Conservation (phyloP, 1,140 invertebrate species). For the Drosophila ambigua region DNA sequence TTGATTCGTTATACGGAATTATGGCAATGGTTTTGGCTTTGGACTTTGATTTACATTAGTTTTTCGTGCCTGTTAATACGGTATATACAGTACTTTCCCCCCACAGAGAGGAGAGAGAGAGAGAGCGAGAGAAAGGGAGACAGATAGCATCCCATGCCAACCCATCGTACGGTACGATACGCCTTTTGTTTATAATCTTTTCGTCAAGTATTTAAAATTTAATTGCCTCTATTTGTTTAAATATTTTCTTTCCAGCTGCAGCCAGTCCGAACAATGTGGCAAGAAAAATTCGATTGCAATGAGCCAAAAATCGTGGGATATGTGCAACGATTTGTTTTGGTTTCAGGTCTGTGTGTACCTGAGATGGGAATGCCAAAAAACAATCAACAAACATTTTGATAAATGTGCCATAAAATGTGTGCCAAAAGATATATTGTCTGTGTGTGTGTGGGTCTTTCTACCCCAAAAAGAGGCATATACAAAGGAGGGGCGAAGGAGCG, state of each 20-base stretch:
- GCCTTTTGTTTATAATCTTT: constrained; percentile 32
- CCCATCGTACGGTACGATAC: no score
- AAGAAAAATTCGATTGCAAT: constrained; percentile 1
- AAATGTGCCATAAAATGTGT: constrained; percentile 1
- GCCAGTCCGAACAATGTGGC: constrained; percentile 20
- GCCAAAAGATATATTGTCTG: no score
- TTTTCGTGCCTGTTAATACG: background rate
- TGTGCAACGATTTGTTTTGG: no score
- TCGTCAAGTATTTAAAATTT: constrained; percentile 26
- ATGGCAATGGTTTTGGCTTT: constrained; percentile 6
- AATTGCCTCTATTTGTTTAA: constrained; percentile 38
- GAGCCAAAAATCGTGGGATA: background rate
- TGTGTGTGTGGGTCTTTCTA: no score
- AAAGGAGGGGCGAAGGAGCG: no score
- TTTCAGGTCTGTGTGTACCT: no score
- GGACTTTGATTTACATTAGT: constrained; percentile 39
- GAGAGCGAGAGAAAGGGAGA: background rate
- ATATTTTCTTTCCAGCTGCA: constrained; percentile 16
- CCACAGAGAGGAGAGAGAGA: background rate
- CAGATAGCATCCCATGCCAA: background rate
- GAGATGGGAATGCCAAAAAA: constrained; percentile 1
- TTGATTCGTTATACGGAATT: background rate
- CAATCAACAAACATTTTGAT: constrained; percentile 6
- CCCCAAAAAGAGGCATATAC: no score
- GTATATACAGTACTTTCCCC: constrained; percentile 18